phyloP scores from a whole-genome alignment of 2,888 invertebrate genomes.

The Pseudococcus longispinus region DNA sequence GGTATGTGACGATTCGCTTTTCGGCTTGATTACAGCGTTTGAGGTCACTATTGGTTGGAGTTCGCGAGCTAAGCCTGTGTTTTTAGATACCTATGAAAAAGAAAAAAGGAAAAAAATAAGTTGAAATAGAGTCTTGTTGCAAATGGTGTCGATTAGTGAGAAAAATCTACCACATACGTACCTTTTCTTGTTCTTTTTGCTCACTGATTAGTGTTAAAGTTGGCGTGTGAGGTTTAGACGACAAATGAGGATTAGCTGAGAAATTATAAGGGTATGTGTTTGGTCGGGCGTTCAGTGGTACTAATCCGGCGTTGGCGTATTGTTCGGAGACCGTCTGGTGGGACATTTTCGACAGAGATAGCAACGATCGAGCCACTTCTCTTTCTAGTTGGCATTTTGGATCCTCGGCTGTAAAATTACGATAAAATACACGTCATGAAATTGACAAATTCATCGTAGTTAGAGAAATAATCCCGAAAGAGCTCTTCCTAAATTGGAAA shows the following conservation, averaged over 20 bases:
- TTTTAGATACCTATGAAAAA: constrained; percentile 59
- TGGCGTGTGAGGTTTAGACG: constrained; percentile 58
- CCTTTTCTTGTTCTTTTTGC: constrained; percentile 20
- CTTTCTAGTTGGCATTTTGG: constrained; percentile 71
- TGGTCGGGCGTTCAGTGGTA: constrained; percentile 67
- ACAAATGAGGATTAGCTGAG: constrained; percentile 33
- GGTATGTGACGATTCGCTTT: constrained; percentile 28
- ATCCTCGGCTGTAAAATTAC: constrained; percentile 47
- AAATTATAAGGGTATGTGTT: constrained; percentile 60
- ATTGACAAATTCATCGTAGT: background rate
- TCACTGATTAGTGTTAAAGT: constrained; percentile 58
- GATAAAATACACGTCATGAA: background rate
- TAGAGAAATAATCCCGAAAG: no score
- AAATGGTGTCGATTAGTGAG: no score
- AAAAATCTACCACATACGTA: background rate
- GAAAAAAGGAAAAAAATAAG: background rate
- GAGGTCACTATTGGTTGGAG: constrained; percentile 55
- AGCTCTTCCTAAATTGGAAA: no score
- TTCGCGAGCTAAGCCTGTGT: constrained; percentile 59
- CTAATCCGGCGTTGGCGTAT: constrained; percentile 61
- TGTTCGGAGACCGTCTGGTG: constrained; percentile 60
- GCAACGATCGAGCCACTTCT: constrained; percentile 82
- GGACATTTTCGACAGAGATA: constrained; percentile 73
- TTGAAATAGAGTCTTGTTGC: background rate
- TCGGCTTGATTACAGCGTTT: background rate